Base-by-base conservation (phyloP, 2,888 invertebrate species). In the Urechis unicinctus region DNA sequence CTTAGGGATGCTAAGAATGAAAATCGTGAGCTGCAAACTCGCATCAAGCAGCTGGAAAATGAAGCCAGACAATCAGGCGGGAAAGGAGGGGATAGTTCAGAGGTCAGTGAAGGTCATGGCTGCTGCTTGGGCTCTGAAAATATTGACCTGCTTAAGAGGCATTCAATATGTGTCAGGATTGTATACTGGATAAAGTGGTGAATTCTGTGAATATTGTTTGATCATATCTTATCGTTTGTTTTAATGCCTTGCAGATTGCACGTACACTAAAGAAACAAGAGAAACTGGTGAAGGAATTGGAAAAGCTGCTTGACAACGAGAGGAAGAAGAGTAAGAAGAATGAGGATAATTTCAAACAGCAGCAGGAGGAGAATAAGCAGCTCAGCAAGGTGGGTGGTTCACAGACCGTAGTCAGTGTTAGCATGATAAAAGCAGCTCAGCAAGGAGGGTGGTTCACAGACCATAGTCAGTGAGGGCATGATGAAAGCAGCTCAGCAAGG, bases 31-130 rank as follows among this genome's bases (percentile, higher is more conserved):
- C 63, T 71, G 28, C 68, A 68, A 24, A 62, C 62, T 2, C 63
- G 62, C 45, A 64, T 73, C 46, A 69, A 69, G 52, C 69, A 68
- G 49, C 60, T 73, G 31, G 72, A 74, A 56, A 61, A 57, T 3
- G 72, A 71, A 21, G 42, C 66, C n/a, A 62, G 58, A 29, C n/a
- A n/a, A n/a, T n/a, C n/a, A n/a, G n/a, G n/a, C n/a, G n/a, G n/a
- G n/a, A 22, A 29, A 6, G 55, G 48, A 2, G 56, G 54, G 9
- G 52, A 47, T n/a, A 25, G 30, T 4, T 26, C n/a, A 6, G 4
- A 50, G 50, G 36, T 36, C 9, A 9, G 36, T 36, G 9, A 36
- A n/a, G n/a, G n/a, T n/a, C n/a, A n/a, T n/a, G n/a, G n/a, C n/a
- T n/a, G n/a, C n/a, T n/a, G n/a, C n/a, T n/a, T n/a, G n/a, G n/a